These are phyloP conservation scores for Arctocebus calabarensis DNA, from an alignment of 2,797 vertebrate species.

Conservation along the genomic window DNA sequence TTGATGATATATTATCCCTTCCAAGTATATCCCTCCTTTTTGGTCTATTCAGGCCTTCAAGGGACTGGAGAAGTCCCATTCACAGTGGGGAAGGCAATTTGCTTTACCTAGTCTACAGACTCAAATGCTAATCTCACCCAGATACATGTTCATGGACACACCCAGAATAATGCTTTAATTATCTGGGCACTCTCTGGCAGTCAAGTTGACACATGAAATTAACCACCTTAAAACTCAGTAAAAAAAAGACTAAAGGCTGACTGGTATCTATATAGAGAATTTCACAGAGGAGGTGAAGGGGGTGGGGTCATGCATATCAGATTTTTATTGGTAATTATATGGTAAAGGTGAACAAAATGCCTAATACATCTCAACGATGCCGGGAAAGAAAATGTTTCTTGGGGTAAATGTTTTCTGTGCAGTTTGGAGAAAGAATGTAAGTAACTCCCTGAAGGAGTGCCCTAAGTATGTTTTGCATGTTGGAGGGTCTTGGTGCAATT, in stretches of 20 bases:
- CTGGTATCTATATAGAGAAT: not conserved
- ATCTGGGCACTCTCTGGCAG: not conserved
- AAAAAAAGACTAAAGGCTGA: not conserved
- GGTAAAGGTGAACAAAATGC: conserved; percentile 12
- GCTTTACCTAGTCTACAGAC: not conserved
- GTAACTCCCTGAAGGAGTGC: not conserved
- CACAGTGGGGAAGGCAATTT: not conserved
- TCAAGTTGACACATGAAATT: not conserved
- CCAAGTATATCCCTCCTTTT: not conserved
- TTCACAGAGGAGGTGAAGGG: not conserved
- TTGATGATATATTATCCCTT: not conserved
- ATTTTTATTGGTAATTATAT: not conserved
- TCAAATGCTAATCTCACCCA: not conserved
- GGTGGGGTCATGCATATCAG: not conserved
- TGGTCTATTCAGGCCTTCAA: not conserved
- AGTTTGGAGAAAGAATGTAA: not conserved
- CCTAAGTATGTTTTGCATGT: not conserved
- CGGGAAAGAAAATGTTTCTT: not conserved
- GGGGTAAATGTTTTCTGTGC: not conserved
- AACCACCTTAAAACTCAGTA: not conserved
- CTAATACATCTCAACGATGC: not conserved
- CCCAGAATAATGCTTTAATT: not conserved
- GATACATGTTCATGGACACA: not conserved
- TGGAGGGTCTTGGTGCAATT: not conserved
- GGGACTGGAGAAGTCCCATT: not conserved